A percentile compares a stretch with the other conserved stretches of the same genome.
These are phyloP conservation scores for Campopleginae sp. DNA, from an alignment of 2,888 invertebrate species.

Conservation along the genomic window DNA sequence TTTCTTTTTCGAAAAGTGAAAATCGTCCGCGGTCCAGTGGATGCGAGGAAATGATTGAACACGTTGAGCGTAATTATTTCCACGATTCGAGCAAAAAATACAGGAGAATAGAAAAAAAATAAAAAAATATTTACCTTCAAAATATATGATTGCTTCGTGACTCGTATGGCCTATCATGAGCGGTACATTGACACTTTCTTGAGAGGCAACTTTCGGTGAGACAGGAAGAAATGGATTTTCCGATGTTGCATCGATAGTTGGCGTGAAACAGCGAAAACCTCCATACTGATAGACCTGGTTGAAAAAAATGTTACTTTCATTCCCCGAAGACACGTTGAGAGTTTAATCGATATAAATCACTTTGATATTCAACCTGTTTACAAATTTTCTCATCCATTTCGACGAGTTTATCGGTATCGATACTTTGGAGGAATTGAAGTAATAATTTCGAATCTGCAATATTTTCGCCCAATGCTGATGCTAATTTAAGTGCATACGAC, in stretches of 20 bases:
- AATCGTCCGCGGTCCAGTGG: too few species aligned
- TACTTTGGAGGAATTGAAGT: conserved; percentile 73
- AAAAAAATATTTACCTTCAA: conserved; percentile 42
- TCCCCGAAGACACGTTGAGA: not conserved
- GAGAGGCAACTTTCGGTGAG: conserved; percentile 57
- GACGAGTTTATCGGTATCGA: conserved; percentile 72
- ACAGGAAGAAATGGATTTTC: conserved; percentile 74
- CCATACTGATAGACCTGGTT: conserved; percentile 50
- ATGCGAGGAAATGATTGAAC: too few species aligned
- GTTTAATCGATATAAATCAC: conserved; percentile 7
- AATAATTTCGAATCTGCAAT: conserved; percentile 73
- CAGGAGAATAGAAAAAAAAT: not conserved
- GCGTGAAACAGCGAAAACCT: conserved; percentile 67
- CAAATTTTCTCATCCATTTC: conserved; percentile 61
- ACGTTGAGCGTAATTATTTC: too few species aligned
- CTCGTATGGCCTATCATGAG: conserved; percentile 74
- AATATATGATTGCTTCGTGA: conserved; percentile 72
- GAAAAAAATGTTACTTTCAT: not conserved
- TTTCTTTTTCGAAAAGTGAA: too few species aligned
- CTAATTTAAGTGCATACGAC: conserved; percentile 69
- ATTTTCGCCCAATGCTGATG: conserved; percentile 71
- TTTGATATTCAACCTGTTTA: conserved; percentile 57
- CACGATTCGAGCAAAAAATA: too few species aligned
- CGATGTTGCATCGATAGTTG: conserved; percentile 73
- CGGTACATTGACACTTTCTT: conserved; percentile 74